A percentile compares a stretch with the other conserved stretches of the same genome.
Evolutionary conservation across 2,797 vertebrate genomes (phyloP).

Genomic region (Ctenochaetus hawaiiensis): DNA sequence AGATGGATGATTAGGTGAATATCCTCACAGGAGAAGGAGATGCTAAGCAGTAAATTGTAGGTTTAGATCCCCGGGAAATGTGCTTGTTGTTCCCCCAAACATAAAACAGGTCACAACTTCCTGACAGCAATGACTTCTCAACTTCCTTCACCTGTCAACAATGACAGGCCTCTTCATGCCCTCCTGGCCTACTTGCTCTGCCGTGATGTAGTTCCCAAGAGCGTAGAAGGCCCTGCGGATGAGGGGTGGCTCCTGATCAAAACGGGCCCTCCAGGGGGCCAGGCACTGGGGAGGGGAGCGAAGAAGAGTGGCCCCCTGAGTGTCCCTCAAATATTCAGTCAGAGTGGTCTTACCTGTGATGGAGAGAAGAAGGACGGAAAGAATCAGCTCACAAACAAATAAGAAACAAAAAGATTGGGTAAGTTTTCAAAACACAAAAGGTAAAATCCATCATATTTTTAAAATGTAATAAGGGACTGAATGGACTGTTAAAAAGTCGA

Average conservation of each 20-base stretch:
- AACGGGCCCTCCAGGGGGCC: slow-evolving; percentile 88
- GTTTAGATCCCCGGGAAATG: slow-evolving; percentile 18
- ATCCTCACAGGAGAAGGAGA: slow-evolving; percentile 1
- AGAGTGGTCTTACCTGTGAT: slow-evolving; percentile 92
- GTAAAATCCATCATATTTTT: not conserved
- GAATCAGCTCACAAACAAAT: slow-evolving; percentile 6
- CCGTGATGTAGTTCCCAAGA: slow-evolving; percentile 93
- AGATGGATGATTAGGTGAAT: slow-evolving; percentile 24
- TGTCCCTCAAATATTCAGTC: slow-evolving; percentile 87
- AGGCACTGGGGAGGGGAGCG: slow-evolving; percentile 90
- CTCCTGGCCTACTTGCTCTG: slow-evolving; percentile 87
- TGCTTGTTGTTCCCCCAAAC: not conserved
- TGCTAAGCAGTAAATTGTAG: slow-evolving; percentile 29
- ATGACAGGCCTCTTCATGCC: slow-evolving; percentile 88
- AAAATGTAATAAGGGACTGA: slow-evolving; percentile 4
- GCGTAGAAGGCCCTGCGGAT: slow-evolving; percentile 95
- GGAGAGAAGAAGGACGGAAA: slow-evolving; percentile 1
- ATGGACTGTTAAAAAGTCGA: slow-evolving; percentile 25
- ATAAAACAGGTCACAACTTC: slow-evolving; percentile 39
- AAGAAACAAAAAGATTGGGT: slow-evolving; percentile 5
- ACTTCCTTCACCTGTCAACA: slow-evolving; percentile 90
- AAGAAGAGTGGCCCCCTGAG: slow-evolving; percentile 86
- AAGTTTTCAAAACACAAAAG: slow-evolving; percentile 3
- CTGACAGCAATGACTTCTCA: slow-evolving; percentile 17
- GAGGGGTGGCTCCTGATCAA: slow-evolving; percentile 90